phyloP scores from a whole-genome alignment of 2,113 vertebrate genomes.

The Saguinus imperator region DNA sequence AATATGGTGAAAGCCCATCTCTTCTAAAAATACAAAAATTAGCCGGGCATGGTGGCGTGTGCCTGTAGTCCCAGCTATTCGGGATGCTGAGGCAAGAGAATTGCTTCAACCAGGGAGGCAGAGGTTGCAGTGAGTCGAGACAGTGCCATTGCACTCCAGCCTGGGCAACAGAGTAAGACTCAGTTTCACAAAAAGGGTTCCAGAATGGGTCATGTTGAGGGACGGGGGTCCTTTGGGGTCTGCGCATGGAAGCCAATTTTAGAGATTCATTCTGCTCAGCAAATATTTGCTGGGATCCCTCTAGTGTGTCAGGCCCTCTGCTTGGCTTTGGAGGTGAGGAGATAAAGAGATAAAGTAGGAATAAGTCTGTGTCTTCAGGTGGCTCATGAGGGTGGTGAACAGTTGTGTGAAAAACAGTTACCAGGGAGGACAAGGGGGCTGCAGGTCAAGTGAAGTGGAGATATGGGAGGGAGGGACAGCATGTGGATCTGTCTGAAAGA shows the following conservation, averaged over 20 bases:
- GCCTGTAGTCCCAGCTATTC: too few relatives aligned
- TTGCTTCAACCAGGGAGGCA: too few relatives aligned
- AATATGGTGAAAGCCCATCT: too few relatives aligned
- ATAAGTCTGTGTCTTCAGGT: neutral
- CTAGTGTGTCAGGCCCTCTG: neutral
- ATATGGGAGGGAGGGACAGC: neutral
- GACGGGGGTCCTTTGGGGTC: neutral
- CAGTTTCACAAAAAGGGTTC: too few relatives aligned
- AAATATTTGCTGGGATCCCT: too few relatives aligned
- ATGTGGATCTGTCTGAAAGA: neutral
- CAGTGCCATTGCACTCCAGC: too few relatives aligned
- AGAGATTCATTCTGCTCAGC: neutral
- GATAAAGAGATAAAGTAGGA: neutral
- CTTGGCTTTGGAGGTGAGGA: neutral
- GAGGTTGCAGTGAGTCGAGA: too few relatives aligned
- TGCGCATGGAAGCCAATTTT: neutral
- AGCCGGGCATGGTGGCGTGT: accelerated
- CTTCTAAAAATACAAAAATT: too few relatives aligned
- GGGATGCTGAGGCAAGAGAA: too few relatives aligned
- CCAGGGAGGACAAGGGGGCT: neutral
- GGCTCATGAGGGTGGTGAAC: neutral
- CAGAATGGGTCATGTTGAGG: neutral
- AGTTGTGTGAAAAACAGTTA: neutral
- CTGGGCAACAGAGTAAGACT: too few relatives aligned
- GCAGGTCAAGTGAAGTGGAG: neutral